Base-by-base conservation (phyloP, 1,140 invertebrate species). In the Drosophila azteca region DNA sequence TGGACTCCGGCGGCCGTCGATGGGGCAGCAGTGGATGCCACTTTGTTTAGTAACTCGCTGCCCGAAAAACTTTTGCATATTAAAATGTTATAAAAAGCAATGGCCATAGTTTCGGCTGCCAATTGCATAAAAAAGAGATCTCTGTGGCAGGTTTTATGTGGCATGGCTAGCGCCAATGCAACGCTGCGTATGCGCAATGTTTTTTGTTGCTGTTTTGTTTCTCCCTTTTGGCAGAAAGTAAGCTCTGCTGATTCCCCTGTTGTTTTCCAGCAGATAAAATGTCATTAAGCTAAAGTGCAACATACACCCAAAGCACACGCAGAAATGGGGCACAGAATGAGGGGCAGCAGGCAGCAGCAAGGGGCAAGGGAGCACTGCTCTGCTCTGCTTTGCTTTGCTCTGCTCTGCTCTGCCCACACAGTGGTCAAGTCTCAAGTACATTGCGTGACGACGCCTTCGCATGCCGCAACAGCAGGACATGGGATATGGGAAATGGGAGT, bases 211-310 rank as follows among this genome's bases (percentile, higher is more conserved):
- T 2, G 6, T 8, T 41, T 20, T 22, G 17, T 59, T 39, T 17
- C 35, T 52, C 53, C 49, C 62, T 63, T 26, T 26, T 59, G 67
- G 76, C 76, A 79, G 52, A 20, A 35, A 45, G 52, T 48, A 51
- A 39, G 35, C 35, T 39, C 11, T 4, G 35, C 11, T 39, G 35
- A 39, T 39, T 39, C 35, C 35, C 35, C 53, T 22, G 20, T 49
- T 49, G 46, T 49, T 49, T 20, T 20, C 17, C 65, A 41, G 41
- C 69, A 88, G 83, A 87, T 87, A 87, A 87, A 87, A 87, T 87
- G 83, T 87, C 82, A 87, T 87, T 87, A 87, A 88, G 82, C 83
- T 75, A 88, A 78, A 87, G 75, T 88, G 82, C 83, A 88, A 80
- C 60, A 57, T 39, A 39, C 35, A 35, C 41, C 45, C 43, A 57